These are phyloP conservation scores for Mellivora capensis DNA, from an alignment of 2,113 vertebrate species.

Conservation along the genomic window DNA sequence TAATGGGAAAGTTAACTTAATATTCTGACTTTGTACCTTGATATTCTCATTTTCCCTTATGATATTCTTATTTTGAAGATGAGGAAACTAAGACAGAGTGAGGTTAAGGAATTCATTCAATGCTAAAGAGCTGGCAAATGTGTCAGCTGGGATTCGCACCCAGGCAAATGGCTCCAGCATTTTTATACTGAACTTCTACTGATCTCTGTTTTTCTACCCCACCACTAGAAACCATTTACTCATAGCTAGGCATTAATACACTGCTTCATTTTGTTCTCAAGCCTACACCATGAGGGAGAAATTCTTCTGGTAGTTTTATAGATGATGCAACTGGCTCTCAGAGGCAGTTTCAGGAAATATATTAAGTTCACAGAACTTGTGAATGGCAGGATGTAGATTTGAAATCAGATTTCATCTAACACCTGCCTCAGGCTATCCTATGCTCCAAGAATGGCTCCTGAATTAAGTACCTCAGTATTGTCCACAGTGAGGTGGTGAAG, in stretches of 20 bases:
- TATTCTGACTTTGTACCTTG: neutral
- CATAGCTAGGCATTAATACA: neutral
- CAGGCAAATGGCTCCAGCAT: neutral
- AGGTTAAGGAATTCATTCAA: neutral
- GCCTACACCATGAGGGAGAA: neutral
- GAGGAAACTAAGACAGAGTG: neutral
- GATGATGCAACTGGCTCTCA: neutral
- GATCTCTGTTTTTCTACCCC: fast-evolving
- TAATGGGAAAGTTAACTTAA: neutral
- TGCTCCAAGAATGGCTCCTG: neutral
- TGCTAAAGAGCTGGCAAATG: neutral
- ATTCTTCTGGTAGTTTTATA: neutral
- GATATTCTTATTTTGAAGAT: neutral
- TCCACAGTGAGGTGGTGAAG: too few relatives aligned
- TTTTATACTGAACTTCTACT: neutral
- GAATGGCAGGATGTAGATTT: neutral
- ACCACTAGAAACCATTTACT: neutral
- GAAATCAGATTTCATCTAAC: neutral
- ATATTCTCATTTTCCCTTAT: neutral
- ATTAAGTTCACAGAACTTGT: neutral
- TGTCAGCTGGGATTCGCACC: neutral
- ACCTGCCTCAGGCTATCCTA: neutral
- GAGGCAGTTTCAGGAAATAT: neutral
- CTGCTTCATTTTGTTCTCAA: neutral
- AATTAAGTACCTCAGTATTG: neutral